Evolutionary conservation across 2,888 invertebrate species (phyloP).

Genomic region (Augochlorella aurata): DNA sequence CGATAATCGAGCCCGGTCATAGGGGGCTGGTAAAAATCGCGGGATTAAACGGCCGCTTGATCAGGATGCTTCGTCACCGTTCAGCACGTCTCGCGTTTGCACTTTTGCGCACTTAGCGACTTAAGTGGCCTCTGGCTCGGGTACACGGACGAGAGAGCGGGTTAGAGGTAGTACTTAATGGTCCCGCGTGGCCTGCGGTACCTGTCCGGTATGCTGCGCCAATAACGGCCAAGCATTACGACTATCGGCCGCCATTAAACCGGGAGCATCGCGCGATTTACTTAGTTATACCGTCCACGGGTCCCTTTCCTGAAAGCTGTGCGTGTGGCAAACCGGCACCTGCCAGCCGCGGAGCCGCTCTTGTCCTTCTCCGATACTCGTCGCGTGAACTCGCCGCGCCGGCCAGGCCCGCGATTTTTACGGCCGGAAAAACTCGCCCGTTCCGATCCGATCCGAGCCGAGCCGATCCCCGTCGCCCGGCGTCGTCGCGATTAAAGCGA

Average conservation of each 20-base stretch:
- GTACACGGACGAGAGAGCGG: slow-evolving; percentile 18
- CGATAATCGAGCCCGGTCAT: slow-evolving; percentile 24
- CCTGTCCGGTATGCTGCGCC: slow-evolving; percentile 34
- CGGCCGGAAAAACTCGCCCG: neutral
- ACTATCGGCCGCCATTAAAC: slow-evolving; percentile 54
- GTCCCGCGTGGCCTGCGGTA: slow-evolving; percentile 42
- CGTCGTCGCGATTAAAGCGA: neutral
- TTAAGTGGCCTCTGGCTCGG: slow-evolving; percentile 36
- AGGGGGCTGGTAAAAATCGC: slow-evolving; percentile 27
- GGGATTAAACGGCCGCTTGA: slow-evolving; percentile 30
- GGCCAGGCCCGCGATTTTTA: neutral
- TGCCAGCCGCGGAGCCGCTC: slow-evolving; percentile 17
- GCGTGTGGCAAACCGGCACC: slow-evolving; percentile 44
- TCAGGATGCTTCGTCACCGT: slow-evolving; percentile 41
- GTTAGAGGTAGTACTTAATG: slow-evolving; percentile 42
- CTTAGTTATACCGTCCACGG: slow-evolving; percentile 26
- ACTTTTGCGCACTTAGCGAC: slow-evolving; percentile 47
- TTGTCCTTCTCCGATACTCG: slow-evolving; percentile 4
- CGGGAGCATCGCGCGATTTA: slow-evolving; percentile 46
- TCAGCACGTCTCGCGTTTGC: slow-evolving; percentile 18
- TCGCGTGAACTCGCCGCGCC: slow-evolving; percentile 5
- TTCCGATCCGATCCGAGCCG: neutral
- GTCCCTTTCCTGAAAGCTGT: slow-evolving; percentile 25
- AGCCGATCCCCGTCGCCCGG: neutral
- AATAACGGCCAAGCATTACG: slow-evolving; percentile 45